Conservation (phyloP, 1,140 invertebrate species). For the Panagrolaimus sp. region DNA sequence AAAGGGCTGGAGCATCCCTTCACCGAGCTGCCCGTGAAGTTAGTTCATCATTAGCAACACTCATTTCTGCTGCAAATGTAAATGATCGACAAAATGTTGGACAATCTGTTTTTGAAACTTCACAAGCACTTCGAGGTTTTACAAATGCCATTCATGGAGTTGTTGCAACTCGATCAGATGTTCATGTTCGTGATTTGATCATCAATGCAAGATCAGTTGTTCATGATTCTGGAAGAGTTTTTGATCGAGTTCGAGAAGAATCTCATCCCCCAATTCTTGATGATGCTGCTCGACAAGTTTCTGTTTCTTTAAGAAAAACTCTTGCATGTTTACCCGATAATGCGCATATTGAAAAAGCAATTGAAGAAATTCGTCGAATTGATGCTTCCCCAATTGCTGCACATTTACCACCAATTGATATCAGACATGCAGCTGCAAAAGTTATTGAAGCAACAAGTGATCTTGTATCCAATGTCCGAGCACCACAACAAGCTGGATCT, state of each 20-base stretch:
- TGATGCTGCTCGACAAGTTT: conserved; percentile 42
- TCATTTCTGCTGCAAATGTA: conserved; percentile 74
- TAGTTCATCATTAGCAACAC: conserved; percentile 69
- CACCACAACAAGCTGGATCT: conserved; percentile 67
- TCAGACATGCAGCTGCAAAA: conserved; percentile 73
- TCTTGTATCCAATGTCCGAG: conserved; percentile 67
- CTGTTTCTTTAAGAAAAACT: conserved; percentile 34
- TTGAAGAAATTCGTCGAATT: conserved; percentile 34
- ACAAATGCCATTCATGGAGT: conserved; percentile 70
- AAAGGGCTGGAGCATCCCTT: conserved; percentile 58
- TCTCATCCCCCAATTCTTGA: conserved; percentile 28
- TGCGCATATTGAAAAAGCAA: conserved; percentile 43
- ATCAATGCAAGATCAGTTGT: conserved; percentile 48
- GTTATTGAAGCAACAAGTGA: conserved; percentile 75
- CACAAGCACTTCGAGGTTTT: conserved; percentile 69
- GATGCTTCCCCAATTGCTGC: conserved; percentile 5
- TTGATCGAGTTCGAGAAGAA: conserved; percentile 70
- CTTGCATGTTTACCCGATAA: conserved; percentile 50
- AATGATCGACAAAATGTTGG: conserved; percentile 77
- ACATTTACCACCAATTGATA: conserved; percentile 71
- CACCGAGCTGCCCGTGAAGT: conserved; percentile 68
- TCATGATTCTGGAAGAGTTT: conserved; percentile 61
- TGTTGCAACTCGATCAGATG: conserved; percentile 65
- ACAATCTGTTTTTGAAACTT: conserved; percentile 73
- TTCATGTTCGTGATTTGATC: conserved; percentile 64